phyloP scores from a whole-genome alignment of 2,797 vertebrate species.

The Balearica regulorum region DNA sequence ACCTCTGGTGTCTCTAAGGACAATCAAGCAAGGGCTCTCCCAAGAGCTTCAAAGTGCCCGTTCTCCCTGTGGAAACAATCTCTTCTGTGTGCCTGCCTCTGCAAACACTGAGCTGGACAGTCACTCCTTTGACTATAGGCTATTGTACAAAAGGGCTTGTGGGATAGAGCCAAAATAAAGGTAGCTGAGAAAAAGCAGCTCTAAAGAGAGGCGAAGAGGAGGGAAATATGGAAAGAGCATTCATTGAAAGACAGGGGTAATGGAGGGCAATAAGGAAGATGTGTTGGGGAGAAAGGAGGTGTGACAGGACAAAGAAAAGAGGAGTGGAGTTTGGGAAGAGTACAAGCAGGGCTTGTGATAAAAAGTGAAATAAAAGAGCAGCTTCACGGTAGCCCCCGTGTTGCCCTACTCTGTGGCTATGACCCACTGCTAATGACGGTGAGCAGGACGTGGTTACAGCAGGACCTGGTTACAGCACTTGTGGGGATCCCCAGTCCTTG shows the following conservation, averaged over 20 bases:
- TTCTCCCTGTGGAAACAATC: not conserved
- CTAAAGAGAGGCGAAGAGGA: not conserved
- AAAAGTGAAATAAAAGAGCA: not conserved
- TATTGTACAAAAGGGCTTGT: not conserved
- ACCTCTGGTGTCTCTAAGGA: not conserved
- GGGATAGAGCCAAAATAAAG: not conserved
- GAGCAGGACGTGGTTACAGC: not conserved
- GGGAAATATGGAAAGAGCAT: fast-evolving
- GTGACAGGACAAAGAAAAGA: not conserved
- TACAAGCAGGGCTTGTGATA: not conserved
- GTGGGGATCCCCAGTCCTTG: not conserved
- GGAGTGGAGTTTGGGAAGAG: not conserved
- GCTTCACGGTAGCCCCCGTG: not conserved
- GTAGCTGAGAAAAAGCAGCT: not conserved
- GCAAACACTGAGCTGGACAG: not conserved
- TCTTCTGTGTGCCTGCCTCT: not conserved
- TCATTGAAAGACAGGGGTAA: not conserved
- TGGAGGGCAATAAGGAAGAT: not conserved
- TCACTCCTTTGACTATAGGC: not conserved
- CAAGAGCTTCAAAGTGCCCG: not conserved
- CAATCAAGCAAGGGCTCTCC: not conserved
- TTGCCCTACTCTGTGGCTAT: not conserved
- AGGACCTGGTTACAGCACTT: not conserved
- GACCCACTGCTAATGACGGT: not conserved
- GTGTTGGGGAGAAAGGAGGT: not conserved